Evolutionary conservation across 2,113 vertebrate genomes (phyloP).

Genomic region (Vanacampus margaritifer): DNA sequence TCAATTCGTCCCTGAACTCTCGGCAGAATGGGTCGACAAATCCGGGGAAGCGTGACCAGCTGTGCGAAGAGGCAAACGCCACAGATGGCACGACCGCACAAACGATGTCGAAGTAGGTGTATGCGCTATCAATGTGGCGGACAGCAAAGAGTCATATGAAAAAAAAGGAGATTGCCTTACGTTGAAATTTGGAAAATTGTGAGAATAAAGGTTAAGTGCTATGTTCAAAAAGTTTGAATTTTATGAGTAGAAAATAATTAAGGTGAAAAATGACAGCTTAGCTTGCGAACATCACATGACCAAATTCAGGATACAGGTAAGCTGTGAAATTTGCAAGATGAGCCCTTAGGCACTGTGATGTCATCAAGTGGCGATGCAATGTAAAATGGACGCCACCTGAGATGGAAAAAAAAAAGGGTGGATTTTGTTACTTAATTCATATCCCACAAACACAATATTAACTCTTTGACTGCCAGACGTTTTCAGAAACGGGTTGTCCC

Average conservation of each 20-base stretch:
- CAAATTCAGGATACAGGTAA: too few species aligned
- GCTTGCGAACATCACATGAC: too few species aligned
- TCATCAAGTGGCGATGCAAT: too few species aligned
- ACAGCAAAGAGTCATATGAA: not conserved
- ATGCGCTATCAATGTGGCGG: not conserved
- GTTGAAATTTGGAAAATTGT: not conserved
- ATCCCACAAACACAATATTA: too few species aligned
- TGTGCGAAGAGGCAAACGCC: slow-evolving; percentile 23
- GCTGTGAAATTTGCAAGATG: too few species aligned
- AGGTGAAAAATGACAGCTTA: too few species aligned
- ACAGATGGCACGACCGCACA: slow-evolving; percentile 29
- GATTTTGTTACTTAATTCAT: too few species aligned
- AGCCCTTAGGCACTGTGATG: too few species aligned
- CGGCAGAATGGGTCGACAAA: slow-evolving; percentile 22
- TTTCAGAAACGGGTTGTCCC: too few species aligned
- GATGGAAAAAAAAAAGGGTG: too few species aligned
- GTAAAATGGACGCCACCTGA: too few species aligned
- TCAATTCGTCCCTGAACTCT: slow-evolving; percentile 31
- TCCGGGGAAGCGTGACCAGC: slow-evolving; percentile 20
- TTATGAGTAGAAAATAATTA: not conserved
- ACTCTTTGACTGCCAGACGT: too few species aligned
- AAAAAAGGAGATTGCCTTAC: not conserved
- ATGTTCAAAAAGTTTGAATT: not conserved
- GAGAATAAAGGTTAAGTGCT: not conserved
- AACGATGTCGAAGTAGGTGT: slow-evolving; percentile 32